These are phyloP conservation scores for Galaxias olidus DNA, from an alignment of 2,797 vertebrate genomes.

Conservation along the genomic window DNA sequence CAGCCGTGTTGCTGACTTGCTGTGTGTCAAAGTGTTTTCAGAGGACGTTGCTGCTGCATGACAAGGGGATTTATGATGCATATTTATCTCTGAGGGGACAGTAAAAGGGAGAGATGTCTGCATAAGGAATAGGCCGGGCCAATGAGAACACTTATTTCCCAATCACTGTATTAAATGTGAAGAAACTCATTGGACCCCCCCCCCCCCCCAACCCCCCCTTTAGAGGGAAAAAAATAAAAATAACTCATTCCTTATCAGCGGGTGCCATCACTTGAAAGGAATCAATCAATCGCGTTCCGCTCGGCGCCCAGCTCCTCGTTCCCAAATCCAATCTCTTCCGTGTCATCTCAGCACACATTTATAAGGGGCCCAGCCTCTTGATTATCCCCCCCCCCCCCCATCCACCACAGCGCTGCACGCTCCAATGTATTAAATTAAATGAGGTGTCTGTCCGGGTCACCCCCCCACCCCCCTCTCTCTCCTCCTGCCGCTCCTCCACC, in stretches of 20 bases:
- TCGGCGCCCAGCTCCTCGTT: slow-evolving; percentile 82
- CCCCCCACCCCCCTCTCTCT: slow-evolving; percentile 72
- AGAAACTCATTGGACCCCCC: slow-evolving; percentile 58
- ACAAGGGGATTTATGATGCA: slow-evolving; percentile 31
- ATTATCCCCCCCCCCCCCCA: slow-evolving; percentile 74
- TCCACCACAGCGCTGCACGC: slow-evolving; percentile 76
- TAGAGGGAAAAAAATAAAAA: slow-evolving; percentile 30
- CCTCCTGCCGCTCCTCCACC: slow-evolving; percentile 63
- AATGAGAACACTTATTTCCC: slow-evolving; percentile 54
- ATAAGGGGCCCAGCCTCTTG: slow-evolving; percentile 80
- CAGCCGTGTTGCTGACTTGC: slow-evolving; percentile 25
- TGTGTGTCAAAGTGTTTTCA: slow-evolving; percentile 28
- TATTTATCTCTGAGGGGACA: slow-evolving; percentile 45
- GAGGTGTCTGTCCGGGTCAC: slow-evolving; percentile 90
- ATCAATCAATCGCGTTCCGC: slow-evolving; percentile 88
- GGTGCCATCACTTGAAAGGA: slow-evolving; percentile 80
- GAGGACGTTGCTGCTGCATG: slow-evolving; percentile 19
- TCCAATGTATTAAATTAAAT: slow-evolving; percentile 94
- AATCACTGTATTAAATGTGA: slow-evolving; percentile 48
- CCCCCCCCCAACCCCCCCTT: slow-evolving; percentile 39
- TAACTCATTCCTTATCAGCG: slow-evolving; percentile 76
- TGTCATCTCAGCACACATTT: slow-evolving; percentile 90
- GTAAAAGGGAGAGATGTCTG: slow-evolving; percentile 43
- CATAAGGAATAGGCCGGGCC: slow-evolving; percentile 48
- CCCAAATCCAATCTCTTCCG: slow-evolving; percentile 93